Percentiles rank a stretch among this genome's conserved stretches.
These are phyloP conservation scores for Sus scrofa DNA, from an alignment of 2,113 vertebrate genomes.

Conservation along the genomic window T2T-Sscrofa CM000814.6:101892501-101893000, in stretches of 20 bases:
- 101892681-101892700: neutral
- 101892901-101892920: neutral
- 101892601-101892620: neutral
- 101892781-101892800: neutral
- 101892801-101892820: no score
- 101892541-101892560: neutral
- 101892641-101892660: neutral
- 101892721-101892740: neutral
- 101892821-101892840: neutral
- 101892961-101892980: neutral
- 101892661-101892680: neutral
- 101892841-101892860: neutral
- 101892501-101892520: constrained; percentile 32
- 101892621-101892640: neutral
- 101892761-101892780: neutral
- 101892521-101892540: neutral
- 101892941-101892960: neutral
- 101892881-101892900: neutral
- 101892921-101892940: neutral
- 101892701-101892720: neutral
- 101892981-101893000: neutral
- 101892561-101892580: neutral
- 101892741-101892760: neutral
- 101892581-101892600: neutral
- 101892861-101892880: neutral